Percentiles rank a stretch among this genome's conserved stretches.
Conservation (phyloP, 37 sponge, comb jelly and placozoan genomes). For the Haliclona indistincta region DNA sequence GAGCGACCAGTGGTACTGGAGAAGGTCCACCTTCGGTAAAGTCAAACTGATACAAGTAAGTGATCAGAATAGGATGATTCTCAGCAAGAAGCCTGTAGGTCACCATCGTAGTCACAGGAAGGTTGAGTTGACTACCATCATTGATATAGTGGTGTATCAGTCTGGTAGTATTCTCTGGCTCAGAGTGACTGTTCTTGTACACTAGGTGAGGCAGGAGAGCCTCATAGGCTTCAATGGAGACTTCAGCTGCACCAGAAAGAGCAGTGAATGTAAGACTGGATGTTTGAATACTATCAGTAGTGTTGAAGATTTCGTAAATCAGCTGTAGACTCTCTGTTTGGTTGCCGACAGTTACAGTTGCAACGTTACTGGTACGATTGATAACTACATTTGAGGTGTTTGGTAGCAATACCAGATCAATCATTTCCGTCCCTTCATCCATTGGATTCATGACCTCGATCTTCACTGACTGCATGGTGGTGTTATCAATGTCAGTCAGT, state of each 20-base stretch:
- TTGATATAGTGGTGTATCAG: slow-evolving; percentile 60
- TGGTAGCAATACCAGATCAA: slow-evolving; percentile 10
- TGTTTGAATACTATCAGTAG: background rate
- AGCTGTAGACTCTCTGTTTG: slow-evolving; percentile 33
- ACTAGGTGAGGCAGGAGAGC: slow-evolving; percentile 51
- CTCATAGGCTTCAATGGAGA: slow-evolving; percentile 61
- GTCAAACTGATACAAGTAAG: slow-evolving; percentile 5
- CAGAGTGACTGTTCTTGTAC: slow-evolving; percentile 68
- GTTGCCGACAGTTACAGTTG: slow-evolving; percentile 10
- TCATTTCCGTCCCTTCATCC: slow-evolving; percentile 54
- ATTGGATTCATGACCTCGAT: slow-evolving; percentile 38
- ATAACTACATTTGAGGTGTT: slow-evolving; percentile 3
- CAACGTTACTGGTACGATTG: slow-evolving; percentile 12
- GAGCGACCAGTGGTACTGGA: slow-evolving; percentile 49
- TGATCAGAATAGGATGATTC: slow-evolving; percentile 64
- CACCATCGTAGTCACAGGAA: slow-evolving; percentile 37
- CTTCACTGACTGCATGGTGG: slow-evolving; percentile 51
- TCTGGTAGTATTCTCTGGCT: slow-evolving; percentile 77
- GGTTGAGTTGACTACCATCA: slow-evolving; percentile 64
- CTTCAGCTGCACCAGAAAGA: background rate
- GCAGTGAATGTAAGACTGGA: background rate
- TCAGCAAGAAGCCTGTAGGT: slow-evolving; percentile 58
- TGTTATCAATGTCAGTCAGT: slow-evolving; percentile 69
- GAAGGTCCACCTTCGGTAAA: slow-evolving; percentile 50
- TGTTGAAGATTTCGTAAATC: slow-evolving; percentile 2